Evolutionary conservation across 2,888 invertebrate species (phyloP).

Genomic region (Rhagonycha lutea): DNA sequence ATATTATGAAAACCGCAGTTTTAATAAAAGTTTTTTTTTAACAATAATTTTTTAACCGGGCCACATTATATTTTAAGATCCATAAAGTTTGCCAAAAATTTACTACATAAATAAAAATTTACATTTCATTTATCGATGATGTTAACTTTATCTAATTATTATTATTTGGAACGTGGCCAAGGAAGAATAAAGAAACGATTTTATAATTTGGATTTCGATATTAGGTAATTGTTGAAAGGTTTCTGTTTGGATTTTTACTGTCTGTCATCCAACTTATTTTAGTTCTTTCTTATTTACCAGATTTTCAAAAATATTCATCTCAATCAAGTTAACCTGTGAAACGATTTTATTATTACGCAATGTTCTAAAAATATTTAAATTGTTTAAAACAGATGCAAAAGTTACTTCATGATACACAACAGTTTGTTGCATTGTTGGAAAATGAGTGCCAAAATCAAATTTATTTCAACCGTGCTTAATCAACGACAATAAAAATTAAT

Average conservation of each 20-base stretch:
- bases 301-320: not conserved
- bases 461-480: not conserved
- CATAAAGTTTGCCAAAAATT: constrained; percentile 20
- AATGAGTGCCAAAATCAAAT: not conserved
- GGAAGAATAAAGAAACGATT: not conserved
- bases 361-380: not conserved
- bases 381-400: not conserved
- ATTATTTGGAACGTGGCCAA: not conserved
- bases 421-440: not conserved
- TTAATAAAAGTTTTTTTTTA: constrained; percentile 15
- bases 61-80: constrained; percentile 23
- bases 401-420: not conserved
- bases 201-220: not conserved
- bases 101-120: constrained; percentile 10
- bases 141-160: not conserved
- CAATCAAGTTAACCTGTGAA: not conserved
- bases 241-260: not conserved
- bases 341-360: not conserved
- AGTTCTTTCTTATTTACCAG: not conserved
- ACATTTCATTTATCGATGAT: constrained; percentile 6
- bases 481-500: not conserved
- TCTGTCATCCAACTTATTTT: not conserved
- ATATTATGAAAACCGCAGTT: not conserved
- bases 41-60: constrained; percentile 24
- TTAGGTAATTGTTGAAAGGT: not conserved